phyloP scores from a whole-genome alignment of 2,797 vertebrate genomes.

The Microcaecilia unicolor region DNA sequence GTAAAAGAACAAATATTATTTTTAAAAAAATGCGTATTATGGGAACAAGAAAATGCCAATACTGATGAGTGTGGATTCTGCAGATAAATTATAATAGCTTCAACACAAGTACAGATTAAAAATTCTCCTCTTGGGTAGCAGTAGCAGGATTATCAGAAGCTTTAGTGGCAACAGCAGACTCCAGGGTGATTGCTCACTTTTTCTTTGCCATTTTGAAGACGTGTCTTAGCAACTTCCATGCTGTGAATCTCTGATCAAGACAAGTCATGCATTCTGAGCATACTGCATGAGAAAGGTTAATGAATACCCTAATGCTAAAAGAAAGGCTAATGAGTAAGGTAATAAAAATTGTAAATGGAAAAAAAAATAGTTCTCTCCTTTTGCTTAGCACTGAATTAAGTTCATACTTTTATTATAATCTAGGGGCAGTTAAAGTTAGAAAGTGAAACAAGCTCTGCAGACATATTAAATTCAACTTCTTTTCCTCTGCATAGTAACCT shows the following conservation, averaged over 20 bases:
- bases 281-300: conserved; percentile 11
- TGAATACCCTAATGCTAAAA: conserved; percentile 9
- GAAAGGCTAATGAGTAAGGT: conserved; percentile 29
- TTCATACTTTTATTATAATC: not conserved
- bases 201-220: conserved; percentile 2
- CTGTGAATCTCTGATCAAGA: not conserved
- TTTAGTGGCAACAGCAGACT: not conserved
- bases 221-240: not conserved
- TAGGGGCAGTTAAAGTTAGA: no score
- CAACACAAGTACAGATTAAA: not conserved
- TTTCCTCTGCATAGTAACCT: no score
- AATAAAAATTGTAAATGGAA: conserved; percentile 11
- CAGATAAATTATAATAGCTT: not conserved
- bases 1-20: no score
- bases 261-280: not conserved
- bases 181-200: not conserved
- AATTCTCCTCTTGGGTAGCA: not conserved
- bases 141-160: not conserved
- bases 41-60: no score
- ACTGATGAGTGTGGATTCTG: no score
- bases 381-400: not conserved
- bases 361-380: not conserved
- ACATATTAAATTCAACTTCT: no score
- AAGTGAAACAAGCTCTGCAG: no score
- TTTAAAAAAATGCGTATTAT: no score